A percentile compares a stretch with the other conserved stretches of the same genome.
Conservation (phyloP, 2,888 invertebrate species). For the Minunthozetes semirufus region DNA sequence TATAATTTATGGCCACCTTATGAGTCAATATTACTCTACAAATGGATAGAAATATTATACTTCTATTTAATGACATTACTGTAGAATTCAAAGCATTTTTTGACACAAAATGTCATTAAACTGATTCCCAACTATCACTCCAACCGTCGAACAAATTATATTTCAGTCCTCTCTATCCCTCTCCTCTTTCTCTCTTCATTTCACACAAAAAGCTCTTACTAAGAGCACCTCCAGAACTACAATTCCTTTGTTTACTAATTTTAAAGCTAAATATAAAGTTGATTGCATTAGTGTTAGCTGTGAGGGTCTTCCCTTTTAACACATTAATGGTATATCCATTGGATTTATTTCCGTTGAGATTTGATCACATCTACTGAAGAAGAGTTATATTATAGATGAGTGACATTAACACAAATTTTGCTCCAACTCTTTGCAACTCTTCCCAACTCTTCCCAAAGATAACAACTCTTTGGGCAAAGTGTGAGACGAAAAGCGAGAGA, state of each 20-base stretch:
- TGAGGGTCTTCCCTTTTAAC: constrained; percentile 5
- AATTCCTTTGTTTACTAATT: constrained; percentile 13
- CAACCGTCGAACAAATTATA: constrained; percentile 17
- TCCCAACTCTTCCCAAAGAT: neutral
- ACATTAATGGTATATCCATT: neutral
- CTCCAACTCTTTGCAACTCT: neutral
- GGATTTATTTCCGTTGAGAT: constrained; percentile 21
- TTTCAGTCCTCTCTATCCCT: neutral
- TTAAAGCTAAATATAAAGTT: constrained; percentile 26
- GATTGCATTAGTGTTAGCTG: neutral
- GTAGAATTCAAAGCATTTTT: neutral
- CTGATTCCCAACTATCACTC: neutral
- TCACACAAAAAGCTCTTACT: neutral
- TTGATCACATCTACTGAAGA: neutral
- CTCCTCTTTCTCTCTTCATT: no score
- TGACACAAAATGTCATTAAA: constrained; percentile 2
- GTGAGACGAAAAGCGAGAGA: neutral
- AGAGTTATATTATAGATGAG: neutral
- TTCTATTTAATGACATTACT: neutral
- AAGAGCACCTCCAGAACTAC: neutral
- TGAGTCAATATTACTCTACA: constrained; percentile 19
- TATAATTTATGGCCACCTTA: constrained; percentile 28
- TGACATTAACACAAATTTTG: constrained; percentile 16
- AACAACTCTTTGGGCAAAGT: neutral
- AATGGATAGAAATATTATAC: constrained; percentile 1